Evolutionary conservation across 2,797 vertebrate genomes (phyloP), one percentile per base, ranked within the genome.

Genomic region (Betta splendens): DNA sequence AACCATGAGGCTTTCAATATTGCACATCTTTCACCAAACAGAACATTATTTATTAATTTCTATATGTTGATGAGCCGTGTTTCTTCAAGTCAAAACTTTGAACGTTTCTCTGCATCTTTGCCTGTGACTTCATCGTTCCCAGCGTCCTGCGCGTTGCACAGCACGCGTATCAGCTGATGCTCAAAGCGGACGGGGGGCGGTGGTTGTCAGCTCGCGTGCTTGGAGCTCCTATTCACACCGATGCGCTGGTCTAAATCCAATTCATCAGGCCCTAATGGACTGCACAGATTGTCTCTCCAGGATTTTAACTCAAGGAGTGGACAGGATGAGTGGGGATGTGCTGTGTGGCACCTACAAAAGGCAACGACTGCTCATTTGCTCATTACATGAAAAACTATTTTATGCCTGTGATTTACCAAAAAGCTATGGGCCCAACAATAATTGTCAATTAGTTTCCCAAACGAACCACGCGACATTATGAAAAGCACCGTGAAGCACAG

Each of bases 221-320:
- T 72, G 84, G 77, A 60, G 53, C 59, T 56, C 81, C 72, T 69
- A 60, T 85, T 77, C 73, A 73, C 65, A 49, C 62, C 47, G 81
- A 75, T 82, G 67, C 26, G 51, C 77, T 68, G 77, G 75, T 85
- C 77, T 78, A 86, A 89, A 91, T 88, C 81, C 81, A 91, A 90
- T 91, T 90, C 80, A 90, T 91, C 89, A 90, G 69, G 59, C 44
- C 54, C 69, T 90, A 91, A 92, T 91, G 80, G 85, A 85, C 87
- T 86, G 77, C 75, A 84, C 83, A 89, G 84, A 87, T 86, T 72
- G 88, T 84, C 77, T 85, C 80, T 80, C 80, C 69, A 74, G 82
- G 70, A 84, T 79, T 78, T 80, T 75, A 78, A 79, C 67, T 71
- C 18, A 10, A 73, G 69, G 57, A 81, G 59, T 74, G 46, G 68